Conservation (phyloP, 1,140 invertebrate species). For the Drosophila dunni region DNA sequence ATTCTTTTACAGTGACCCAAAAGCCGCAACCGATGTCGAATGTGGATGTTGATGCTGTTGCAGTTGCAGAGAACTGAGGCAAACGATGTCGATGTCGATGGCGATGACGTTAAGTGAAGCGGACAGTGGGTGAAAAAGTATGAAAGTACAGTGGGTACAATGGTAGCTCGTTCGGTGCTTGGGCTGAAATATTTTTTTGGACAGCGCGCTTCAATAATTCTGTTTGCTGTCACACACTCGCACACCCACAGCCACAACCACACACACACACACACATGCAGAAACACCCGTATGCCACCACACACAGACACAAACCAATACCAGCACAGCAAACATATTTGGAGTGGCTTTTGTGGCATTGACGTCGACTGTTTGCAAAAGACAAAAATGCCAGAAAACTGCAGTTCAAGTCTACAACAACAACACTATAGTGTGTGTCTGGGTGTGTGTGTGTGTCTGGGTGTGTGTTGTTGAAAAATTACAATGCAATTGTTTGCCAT, state of each 20-base stretch:
- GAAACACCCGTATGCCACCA: neutral
- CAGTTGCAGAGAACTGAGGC: constrained; percentile 12
- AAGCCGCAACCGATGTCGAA: constrained; percentile 33
- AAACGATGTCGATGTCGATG: constrained; percentile 30
- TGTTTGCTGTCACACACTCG: constrained; percentile 59
- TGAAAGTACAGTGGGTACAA: neutral
- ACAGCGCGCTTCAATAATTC: constrained; percentile 77
- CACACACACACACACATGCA: constrained; percentile 23
- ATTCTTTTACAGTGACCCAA: constrained; percentile 61
- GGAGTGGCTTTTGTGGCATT: constrained; percentile 79
- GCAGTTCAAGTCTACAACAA: constrained; percentile 45
- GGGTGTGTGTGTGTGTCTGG: constrained; percentile 17
- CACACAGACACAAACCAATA: constrained; percentile 16
- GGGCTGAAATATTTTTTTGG: constrained; percentile 44
- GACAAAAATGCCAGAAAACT: constrained; percentile 62
- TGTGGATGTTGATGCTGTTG: constrained; percentile 9
- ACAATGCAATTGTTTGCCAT: constrained; percentile 74
- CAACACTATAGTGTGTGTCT: constrained; percentile 30
- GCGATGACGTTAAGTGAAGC: constrained; percentile 23
- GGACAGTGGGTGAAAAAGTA: constrained; percentile 4
- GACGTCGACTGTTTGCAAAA: constrained; percentile 59
- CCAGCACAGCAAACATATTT: constrained; percentile 63
- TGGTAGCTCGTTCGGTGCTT: constrained; percentile 15
- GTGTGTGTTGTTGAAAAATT: constrained; percentile 56
- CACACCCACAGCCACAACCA: constrained; percentile 8